These are phyloP conservation scores for Asteroscopus sphinx DNA, from an alignment of 2,888 invertebrate genomes.

Conservation along the genomic window DNA sequence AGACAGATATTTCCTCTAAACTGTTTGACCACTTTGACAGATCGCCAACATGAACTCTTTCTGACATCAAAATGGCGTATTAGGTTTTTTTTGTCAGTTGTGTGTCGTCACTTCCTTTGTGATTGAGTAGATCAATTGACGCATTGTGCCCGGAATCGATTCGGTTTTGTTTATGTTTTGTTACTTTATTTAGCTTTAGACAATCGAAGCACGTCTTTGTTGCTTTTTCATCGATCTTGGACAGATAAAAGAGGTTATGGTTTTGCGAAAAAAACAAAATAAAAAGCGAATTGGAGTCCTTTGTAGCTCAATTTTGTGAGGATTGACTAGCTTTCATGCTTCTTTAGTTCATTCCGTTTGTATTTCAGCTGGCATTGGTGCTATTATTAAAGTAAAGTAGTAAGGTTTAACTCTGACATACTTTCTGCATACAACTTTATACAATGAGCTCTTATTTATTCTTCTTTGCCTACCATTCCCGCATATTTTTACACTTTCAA, in stretches of 20 bases:
- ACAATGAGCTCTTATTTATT: no score
- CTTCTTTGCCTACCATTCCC: no score
- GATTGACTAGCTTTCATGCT: slow-evolving; percentile 9
- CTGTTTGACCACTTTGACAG: slow-evolving; percentile 88
- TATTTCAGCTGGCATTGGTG: neutral
- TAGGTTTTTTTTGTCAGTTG: slow-evolving; percentile 87
- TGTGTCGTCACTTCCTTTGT: slow-evolving; percentile 88
- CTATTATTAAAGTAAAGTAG: neutral
- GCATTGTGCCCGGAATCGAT: slow-evolving; percentile 74
- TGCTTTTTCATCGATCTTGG: slow-evolving; percentile 53
- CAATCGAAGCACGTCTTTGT: slow-evolving; percentile 61
- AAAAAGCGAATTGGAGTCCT: slow-evolving; percentile 22
- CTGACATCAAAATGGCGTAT: slow-evolving; percentile 87
- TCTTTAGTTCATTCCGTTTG: slow-evolving; percentile 6
- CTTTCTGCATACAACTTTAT: neutral
- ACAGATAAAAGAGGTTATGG: slow-evolving; percentile 53
- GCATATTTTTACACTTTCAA: slow-evolving; percentile 8
- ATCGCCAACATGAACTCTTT: slow-evolving; percentile 86
- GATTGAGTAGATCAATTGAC: slow-evolving; percentile 84
- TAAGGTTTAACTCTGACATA: neutral
- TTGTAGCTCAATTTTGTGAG: slow-evolving; percentile 33
- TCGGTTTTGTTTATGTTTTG: slow-evolving; percentile 78
- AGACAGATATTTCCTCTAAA: slow-evolving; percentile 37
- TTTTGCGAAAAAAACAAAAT: slow-evolving; percentile 42
- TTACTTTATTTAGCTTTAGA: slow-evolving; percentile 76